Evolutionary conservation across 2,797 vertebrate genomes (phyloP).

Genomic region (Syngnathus acus): DNA sequence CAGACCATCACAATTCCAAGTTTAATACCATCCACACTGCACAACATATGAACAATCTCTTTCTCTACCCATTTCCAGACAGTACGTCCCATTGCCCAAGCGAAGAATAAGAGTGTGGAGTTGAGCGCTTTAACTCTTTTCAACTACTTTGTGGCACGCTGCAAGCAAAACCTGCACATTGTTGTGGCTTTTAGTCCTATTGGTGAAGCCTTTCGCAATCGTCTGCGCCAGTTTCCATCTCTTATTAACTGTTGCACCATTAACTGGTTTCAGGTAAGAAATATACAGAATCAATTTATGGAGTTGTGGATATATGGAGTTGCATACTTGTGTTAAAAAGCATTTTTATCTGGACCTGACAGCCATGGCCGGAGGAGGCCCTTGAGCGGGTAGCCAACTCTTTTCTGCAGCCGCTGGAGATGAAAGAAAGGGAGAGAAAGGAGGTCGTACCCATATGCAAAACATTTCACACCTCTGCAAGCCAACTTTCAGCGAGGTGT

Average conservation of each 20-base stretch:
- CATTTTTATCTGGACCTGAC: constrained; percentile 15
- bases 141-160: constrained; percentile 86
- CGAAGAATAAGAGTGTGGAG: constrained; percentile 75
- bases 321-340: neutral
- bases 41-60: neutral
- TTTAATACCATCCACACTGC: neutral
- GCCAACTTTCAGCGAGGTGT: constrained; percentile 72
- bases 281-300: neutral
- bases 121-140: constrained; percentile 88
- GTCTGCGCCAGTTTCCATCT: constrained; percentile 90
- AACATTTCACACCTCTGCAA: constrained; percentile 88
- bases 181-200: constrained; percentile 95
- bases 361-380: constrained; percentile 97
- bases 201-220: constrained; percentile 89
- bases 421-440: constrained; percentile 76
- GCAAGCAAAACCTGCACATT: constrained; percentile 89
- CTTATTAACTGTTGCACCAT: constrained; percentile 98
- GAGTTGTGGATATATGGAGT: neutral
- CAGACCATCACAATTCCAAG: too few relatives aligned
- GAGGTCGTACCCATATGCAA: constrained; percentile 88
- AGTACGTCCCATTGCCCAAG: constrained; percentile 76
- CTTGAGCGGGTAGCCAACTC: constrained; percentile 89
- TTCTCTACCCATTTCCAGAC: constrained; percentile 59
- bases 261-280: constrained; percentile 92
- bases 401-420: constrained; percentile 83